phyloP scores from a whole-genome alignment of 2,113 vertebrate species.

The Monarcha castaneiventris region DNA sequence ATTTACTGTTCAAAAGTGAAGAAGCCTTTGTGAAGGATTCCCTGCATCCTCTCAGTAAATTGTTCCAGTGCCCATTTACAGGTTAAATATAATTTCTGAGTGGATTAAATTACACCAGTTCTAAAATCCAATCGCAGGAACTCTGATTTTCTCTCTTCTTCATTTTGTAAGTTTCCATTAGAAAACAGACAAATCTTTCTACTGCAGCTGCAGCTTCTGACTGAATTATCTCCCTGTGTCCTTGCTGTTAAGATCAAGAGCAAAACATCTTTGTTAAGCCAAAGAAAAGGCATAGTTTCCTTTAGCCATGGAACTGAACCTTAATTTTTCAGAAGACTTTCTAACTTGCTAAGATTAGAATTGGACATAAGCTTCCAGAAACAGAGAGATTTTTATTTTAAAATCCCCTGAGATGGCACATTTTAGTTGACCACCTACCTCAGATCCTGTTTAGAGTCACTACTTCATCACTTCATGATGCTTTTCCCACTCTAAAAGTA shows the following conservation, averaged over 20 bases:
- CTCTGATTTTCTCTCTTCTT: background rate
- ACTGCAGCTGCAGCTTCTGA: background rate
- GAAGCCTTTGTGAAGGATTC: background rate
- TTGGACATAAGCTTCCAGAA: background rate
- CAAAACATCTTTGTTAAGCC: background rate
- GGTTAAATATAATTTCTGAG: background rate
- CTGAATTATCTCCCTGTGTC: background rate
- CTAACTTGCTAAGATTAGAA: background rate
- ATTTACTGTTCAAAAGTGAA: background rate
- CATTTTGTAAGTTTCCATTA: background rate
- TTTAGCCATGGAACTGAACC: background rate
- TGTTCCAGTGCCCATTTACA: background rate
- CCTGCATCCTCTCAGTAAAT: background rate
- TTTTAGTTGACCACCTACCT: background rate
- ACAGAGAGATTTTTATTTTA: background rate
- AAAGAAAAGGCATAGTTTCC: background rate
- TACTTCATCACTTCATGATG: background rate
- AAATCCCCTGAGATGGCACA: background rate
- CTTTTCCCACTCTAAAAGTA: background rate
- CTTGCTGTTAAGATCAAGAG: background rate
- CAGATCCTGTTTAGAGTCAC: background rate
- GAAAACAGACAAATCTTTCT: background rate
- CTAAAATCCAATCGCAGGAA: background rate
- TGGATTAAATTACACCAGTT: background rate
- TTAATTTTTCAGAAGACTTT: background rate